phyloP scores from a whole-genome alignment of 2,797 vertebrate species.

The Acipenser oxyrinchus region DNA sequence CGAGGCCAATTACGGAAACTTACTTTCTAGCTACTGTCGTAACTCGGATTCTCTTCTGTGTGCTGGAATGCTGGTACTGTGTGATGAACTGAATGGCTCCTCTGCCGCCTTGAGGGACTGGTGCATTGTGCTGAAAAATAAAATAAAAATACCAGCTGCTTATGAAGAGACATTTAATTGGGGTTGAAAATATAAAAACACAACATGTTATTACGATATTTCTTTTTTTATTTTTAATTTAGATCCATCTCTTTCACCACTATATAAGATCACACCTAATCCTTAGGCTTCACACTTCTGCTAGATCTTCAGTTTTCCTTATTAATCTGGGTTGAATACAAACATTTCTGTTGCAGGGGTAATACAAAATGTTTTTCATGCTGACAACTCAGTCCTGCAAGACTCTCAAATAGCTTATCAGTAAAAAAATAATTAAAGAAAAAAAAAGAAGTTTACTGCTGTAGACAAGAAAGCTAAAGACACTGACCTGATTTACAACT shows the following conservation, averaged over 20 bases:
- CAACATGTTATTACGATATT: not conserved
- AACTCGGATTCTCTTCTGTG: conserved; percentile 82
- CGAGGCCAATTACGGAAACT: conserved; percentile 36
- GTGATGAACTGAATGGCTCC: conserved; percentile 91
- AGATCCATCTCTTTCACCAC: not conserved
- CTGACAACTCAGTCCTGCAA: too few species aligned
- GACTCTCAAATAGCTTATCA: not conserved
- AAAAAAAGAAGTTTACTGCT: too few species aligned
- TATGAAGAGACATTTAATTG: not conserved
- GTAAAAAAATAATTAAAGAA: not conserved
- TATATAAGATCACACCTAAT: not conserved
- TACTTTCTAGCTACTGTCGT: conserved; percentile 92
- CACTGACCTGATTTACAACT: conserved; percentile 88
- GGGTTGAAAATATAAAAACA: not conserved
- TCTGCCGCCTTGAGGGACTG: conserved; percentile 85
- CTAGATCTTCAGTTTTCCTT: not conserved
- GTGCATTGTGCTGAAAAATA: conserved; percentile 77
- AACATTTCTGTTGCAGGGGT: too few species aligned
- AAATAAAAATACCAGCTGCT: not conserved
- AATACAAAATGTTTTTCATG: too few species aligned
- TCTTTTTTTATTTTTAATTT: not conserved
- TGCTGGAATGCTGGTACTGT: conserved; percentile 90
- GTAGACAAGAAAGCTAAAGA: not conserved
- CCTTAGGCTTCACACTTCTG: not conserved
- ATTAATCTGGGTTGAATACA: too few species aligned